Percentiles rank a stretch among this genome's conserved stretches.
These are phyloP conservation scores for Pteruthius melanotis DNA, from an alignment of 2,113 vertebrate genomes.

Conservation along the genomic window DNA sequence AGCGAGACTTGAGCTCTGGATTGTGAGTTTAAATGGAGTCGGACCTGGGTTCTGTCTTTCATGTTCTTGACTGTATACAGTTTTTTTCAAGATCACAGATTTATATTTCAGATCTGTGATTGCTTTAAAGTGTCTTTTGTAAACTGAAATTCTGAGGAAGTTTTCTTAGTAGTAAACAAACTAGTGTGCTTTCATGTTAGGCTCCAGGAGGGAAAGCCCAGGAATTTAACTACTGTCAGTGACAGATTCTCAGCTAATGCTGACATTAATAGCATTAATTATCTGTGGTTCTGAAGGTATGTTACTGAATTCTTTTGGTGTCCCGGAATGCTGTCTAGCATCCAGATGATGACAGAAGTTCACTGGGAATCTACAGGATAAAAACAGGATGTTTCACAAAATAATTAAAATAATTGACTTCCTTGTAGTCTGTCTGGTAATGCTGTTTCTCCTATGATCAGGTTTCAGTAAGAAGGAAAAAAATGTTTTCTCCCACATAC, in stretches of 20 bases:
- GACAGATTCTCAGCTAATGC: not conserved
- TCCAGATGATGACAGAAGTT: slow-evolving; percentile 15
- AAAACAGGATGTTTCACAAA: slow-evolving; percentile 7
- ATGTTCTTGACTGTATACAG: not conserved
- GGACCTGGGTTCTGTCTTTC: not conserved
- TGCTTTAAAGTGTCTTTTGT: not conserved
- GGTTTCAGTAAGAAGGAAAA: not conserved
- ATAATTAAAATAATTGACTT: not conserved
- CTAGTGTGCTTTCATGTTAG: not conserved
- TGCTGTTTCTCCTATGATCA: not conserved
- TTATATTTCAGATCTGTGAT: not conserved
- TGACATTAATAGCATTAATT: not conserved
- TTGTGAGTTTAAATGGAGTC: not conserved
- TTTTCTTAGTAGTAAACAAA: not conserved
- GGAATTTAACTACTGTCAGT: not conserved
- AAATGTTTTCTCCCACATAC: not conserved
- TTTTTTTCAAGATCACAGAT: not conserved
- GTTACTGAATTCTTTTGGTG: not conserved
- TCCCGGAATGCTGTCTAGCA: not conserved
- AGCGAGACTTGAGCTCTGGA: not conserved
- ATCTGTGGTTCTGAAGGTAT: slow-evolving; percentile 2
- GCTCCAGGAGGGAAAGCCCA: not conserved
- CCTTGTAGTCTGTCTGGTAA: not conserved
- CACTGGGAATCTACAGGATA: not conserved
- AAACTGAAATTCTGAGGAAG: not conserved